phyloP scores from a whole-genome alignment of 2,888 invertebrate species.

The Apoda limacodes region DNA sequence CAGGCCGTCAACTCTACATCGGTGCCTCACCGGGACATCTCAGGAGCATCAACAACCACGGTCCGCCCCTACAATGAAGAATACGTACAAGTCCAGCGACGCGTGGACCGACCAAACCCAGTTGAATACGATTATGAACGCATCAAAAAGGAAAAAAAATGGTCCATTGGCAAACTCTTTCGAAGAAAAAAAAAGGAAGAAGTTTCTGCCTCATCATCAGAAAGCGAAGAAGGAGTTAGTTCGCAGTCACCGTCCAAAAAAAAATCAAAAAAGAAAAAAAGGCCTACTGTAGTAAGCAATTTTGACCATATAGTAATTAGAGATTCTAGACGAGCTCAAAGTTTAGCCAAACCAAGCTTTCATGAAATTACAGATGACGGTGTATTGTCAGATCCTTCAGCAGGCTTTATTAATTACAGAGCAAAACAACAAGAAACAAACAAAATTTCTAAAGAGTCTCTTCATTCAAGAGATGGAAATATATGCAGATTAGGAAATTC shows the following conservation, averaged over 20 bases:
- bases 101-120: slow-evolving; percentile 39
- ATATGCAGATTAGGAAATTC: slow-evolving; percentile 51
- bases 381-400: slow-evolving; percentile 70
- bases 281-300: slow-evolving; percentile 61
- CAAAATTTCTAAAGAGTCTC: slow-evolving; percentile 47
- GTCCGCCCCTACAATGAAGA: slow-evolving; percentile 57
- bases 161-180: slow-evolving; percentile 85
- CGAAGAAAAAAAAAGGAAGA: slow-evolving; percentile 79
- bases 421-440: slow-evolving; percentile 45
- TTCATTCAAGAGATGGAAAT: slow-evolving; percentile 45
- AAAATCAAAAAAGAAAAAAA: slow-evolving; percentile 65
- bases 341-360: slow-evolving; percentile 48
- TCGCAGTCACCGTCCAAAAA: slow-evolving; percentile 51
- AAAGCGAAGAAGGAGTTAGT: slow-evolving; percentile 56
- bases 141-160: slow-evolving; percentile 75
- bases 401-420: slow-evolving; percentile 57
- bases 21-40: slow-evolving; percentile 53
- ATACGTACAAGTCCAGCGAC: slow-evolving; percentile 44
- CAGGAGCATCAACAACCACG: slow-evolving; percentile 33
- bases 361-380: slow-evolving; percentile 60
- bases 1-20: slow-evolving; percentile 67
- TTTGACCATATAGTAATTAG: slow-evolving; percentile 77
- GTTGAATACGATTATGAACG: slow-evolving; percentile 48
- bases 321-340: slow-evolving; percentile 62
- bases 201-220: slow-evolving; percentile 69